Evolutionary conservation across 2,797 vertebrate genomes (phyloP).

Genomic region (Perodicticus potto): DNA sequence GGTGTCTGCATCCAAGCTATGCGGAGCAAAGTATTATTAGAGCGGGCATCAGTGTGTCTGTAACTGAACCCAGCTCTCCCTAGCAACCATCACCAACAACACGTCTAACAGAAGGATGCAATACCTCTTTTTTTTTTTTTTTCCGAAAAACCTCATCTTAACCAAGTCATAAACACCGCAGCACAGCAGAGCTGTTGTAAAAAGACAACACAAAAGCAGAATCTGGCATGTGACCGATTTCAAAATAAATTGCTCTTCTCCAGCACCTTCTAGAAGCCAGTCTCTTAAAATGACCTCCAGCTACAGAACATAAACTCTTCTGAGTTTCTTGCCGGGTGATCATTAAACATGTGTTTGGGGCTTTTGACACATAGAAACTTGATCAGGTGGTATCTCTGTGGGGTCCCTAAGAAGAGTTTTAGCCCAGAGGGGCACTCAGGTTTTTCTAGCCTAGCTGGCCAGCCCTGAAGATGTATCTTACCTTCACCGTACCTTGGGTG

Average conservation of each 20-base stretch:
- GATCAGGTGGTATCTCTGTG: not conserved
- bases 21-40: conserved; percentile 90
- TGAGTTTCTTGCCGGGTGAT: not conserved
- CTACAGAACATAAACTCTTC: not conserved
- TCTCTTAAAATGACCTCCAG: conserved; percentile 44
- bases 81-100: conserved; percentile 89
- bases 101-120: conserved; percentile 89
- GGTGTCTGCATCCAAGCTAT: conserved; percentile 89
- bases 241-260: conserved; percentile 57
- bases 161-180: conserved; percentile 74
- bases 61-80: conserved; percentile 88
- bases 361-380: not conserved
- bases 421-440: not conserved
- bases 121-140: conserved; percentile 83
- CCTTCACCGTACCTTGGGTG: not conserved
- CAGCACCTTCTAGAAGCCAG: conserved; percentile 51
- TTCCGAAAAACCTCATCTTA: conserved; percentile 65
- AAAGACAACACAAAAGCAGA: conserved; percentile 54
- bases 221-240: conserved; percentile 54
- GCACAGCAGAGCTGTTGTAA: conserved; percentile 59
- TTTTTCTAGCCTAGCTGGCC: not conserved
- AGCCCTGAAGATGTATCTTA: not conserved
- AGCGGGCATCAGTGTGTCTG: conserved; percentile 88
- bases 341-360: not conserved
- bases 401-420: conserved; percentile 26